phyloP scores from a whole-genome alignment of 1,140 invertebrate genomes.

The Penaeus vannamei region DNA sequence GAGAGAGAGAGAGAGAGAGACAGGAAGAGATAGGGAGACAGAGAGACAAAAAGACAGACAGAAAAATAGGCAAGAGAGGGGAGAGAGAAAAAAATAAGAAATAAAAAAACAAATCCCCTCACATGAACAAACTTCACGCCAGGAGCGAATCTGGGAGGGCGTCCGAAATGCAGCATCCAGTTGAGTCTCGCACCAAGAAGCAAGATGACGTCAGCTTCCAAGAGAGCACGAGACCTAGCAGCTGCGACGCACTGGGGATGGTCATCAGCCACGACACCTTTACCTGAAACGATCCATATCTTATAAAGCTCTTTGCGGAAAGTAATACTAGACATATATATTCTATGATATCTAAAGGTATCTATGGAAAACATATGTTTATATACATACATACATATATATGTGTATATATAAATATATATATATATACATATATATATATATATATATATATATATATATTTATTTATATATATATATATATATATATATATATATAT shows the following conservation, averaged over 20 bases:
- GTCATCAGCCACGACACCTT: conserved; percentile 91
- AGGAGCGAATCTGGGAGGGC: conserved; percentile 84
- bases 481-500: conserved; percentile 33
- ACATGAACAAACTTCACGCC: conserved; percentile 94
- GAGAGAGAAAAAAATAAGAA: not conserved
- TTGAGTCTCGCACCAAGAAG: conserved; percentile 93
- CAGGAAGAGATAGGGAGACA: not conserved
- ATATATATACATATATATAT: not conserved
- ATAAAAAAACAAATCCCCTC: conserved; percentile 42
- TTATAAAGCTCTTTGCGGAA: not conserved
- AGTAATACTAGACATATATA: no score
- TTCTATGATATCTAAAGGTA: no score
- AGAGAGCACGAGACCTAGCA: conserved; percentile 88
- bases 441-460: conserved; percentile 23
- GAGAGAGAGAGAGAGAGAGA: no score
- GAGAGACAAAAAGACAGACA: not conserved
- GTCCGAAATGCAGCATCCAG: conserved; percentile 98
- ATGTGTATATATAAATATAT: no score
- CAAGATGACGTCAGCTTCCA: conserved; percentile 90
- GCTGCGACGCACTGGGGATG: conserved; percentile 84
- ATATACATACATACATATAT: no score
- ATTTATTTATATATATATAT: conserved; percentile 17
- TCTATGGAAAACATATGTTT: no score
- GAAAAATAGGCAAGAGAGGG: not conserved
- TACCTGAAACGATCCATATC: conserved; percentile 71